Percentiles rank a stretch among this genome's conserved stretches.
phyloP scores from a whole-genome alignment of 2,113 vertebrate genomes.

The Petaurus breviceps region DNA sequence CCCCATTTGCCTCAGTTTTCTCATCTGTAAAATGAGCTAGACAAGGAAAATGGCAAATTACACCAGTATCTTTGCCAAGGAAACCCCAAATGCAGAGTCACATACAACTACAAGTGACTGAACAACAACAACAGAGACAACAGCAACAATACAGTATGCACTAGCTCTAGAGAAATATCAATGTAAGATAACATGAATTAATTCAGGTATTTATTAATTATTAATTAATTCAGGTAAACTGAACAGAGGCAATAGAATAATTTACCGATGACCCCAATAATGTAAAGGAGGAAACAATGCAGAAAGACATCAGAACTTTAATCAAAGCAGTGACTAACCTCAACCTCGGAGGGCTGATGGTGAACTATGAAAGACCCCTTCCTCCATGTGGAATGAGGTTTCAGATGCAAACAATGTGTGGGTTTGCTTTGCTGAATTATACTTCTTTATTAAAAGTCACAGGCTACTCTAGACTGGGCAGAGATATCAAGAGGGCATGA shows the following conservation, averaged over 20 bases:
- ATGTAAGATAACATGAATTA: not conserved
- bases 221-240: not conserved
- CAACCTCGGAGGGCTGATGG: not conserved
- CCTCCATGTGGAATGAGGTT: not conserved
- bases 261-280: not conserved
- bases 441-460: not conserved
- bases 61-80: no score
- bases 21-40: no score
- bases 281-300: not conserved
- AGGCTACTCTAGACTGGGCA: not conserved
- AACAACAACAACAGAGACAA: no score
- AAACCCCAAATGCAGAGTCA: no score
- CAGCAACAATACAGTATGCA: not conserved
- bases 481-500: not conserved
- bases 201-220: not conserved
- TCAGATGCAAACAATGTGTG: not conserved
- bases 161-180: not conserved
- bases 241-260: not conserved
- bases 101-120: no score
- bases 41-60: no score
- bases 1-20: no score
- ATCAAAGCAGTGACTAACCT: not conserved
- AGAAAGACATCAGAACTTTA: not conserved
- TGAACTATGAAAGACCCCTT: not conserved
- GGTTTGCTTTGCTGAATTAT: not conserved